These are phyloP conservation scores for Heterochromis multidens DNA, from an alignment of 2,113 vertebrate genomes.

Conservation along the genomic window DNA sequence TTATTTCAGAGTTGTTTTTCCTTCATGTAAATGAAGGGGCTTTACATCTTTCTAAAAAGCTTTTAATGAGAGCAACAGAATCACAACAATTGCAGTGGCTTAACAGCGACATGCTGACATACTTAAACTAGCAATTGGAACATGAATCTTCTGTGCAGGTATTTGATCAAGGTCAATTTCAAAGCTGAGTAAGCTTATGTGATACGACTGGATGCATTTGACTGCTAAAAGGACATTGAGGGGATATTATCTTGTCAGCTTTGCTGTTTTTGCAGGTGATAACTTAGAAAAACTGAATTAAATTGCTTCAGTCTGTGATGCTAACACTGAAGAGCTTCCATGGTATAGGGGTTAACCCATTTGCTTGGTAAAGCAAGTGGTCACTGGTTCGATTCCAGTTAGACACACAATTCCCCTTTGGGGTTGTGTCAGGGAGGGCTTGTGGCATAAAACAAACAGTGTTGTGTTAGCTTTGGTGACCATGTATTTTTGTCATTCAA, in stretches of 20 bases:
- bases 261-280: accelerated
- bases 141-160: not conserved
- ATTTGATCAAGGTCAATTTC: not conserved
- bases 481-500: not conserved
- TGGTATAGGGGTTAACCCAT: not conserved
- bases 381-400: not conserved
- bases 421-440: too few relatives aligned
- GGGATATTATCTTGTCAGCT: not conserved
- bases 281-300: too few relatives aligned
- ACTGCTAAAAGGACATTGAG: not conserved
- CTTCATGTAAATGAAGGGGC: not conserved
- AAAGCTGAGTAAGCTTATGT: not conserved
- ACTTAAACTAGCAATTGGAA: not conserved
- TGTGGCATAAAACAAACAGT: not conserved
- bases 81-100: not conserved
- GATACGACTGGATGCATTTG: not conserved
- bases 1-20: not conserved
- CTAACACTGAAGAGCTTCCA: too few relatives aligned
- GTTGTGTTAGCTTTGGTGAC: too few relatives aligned
- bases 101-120: not conserved
- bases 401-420: not conserved
- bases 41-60: not conserved
- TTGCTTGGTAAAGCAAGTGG: not conserved
- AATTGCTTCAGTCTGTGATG: too few relatives aligned
- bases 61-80: not conserved